Conservation (phyloP, 2,797 vertebrate genomes). For the Rousettus madagascariensis region DNA sequence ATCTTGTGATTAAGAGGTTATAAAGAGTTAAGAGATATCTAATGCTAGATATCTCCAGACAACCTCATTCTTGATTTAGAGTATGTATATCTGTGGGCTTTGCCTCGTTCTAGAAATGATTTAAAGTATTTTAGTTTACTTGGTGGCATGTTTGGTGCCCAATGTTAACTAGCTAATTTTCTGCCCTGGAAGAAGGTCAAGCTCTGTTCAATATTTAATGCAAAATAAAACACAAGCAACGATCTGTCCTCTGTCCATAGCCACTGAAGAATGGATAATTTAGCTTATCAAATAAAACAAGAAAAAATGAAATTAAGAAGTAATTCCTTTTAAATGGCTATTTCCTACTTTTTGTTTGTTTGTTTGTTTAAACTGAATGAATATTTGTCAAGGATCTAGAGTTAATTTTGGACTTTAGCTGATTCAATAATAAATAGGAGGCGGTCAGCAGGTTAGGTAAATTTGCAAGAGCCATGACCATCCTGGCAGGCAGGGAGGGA, state of each 20-base stretch:
- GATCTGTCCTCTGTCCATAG: not conserved
- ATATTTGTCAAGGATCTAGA: not conserved
- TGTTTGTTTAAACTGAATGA: not conserved
- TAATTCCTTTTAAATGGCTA: not conserved
- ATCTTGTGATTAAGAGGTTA: not conserved
- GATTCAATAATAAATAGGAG: not conserved
- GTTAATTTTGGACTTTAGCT: not conserved
- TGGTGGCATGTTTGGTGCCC: not conserved
- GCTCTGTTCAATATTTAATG: constrained; percentile 14
- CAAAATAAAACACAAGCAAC: constrained; percentile 42
- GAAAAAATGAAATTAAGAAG: not conserved
- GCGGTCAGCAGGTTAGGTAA: not conserved
- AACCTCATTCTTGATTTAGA: not conserved
- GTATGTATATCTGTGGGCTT: not conserved
- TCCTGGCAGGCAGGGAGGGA: not conserved
- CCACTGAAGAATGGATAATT: not conserved
- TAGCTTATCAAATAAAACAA: constrained; percentile 4
- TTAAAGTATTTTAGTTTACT: constrained; percentile 9
- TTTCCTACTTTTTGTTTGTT: not conserved
- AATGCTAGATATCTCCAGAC: not conserved
- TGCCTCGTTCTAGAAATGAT: constrained; percentile 35
- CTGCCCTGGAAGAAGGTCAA: not conserved
- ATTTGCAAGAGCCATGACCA: not conserved
- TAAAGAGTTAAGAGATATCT: not conserved
- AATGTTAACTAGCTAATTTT: constrained; percentile 15